phyloP scores from a whole-genome alignment of 1,140 invertebrate species.

The Papilio polytes region DNA sequence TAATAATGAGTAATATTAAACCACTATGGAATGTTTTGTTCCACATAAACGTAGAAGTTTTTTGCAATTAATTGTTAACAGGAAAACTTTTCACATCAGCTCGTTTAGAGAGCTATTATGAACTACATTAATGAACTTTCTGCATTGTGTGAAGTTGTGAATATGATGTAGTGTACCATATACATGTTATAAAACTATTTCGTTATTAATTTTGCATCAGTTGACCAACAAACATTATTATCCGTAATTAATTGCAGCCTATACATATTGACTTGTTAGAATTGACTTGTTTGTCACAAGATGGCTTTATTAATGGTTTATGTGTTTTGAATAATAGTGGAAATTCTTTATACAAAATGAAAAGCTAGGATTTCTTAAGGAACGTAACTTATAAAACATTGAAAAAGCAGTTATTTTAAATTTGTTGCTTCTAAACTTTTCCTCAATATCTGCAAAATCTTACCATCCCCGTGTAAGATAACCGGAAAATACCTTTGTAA shows the following conservation, averaged over 20 bases:
- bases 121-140: conserved; percentile 26
- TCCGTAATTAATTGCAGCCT: not conserved
- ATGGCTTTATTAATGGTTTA: not conserved
- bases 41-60: not conserved
- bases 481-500: conserved; percentile 21
- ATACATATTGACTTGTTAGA: not conserved
- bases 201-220: not conserved
- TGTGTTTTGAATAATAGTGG: too few relatives aligned
- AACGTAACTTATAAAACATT: not conserved
- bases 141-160: conserved; percentile 19
- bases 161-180: not conserved
- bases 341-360: not conserved
- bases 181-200: not conserved
- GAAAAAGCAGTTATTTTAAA: not conserved
- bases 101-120: conserved; percentile 23
- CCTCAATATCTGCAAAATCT: not conserved
- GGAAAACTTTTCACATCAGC: conserved; percentile 20
- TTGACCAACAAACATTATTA: not conserved
- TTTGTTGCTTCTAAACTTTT: not conserved
- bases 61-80: conserved; percentile 27
- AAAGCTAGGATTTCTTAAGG: not conserved
- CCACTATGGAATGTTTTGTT: not conserved
- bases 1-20: not conserved
- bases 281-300: not conserved
- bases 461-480: not conserved